phyloP scores from a whole-genome alignment of 1,140 invertebrate genomes.

The Choristoneura fumiferana region DNA sequence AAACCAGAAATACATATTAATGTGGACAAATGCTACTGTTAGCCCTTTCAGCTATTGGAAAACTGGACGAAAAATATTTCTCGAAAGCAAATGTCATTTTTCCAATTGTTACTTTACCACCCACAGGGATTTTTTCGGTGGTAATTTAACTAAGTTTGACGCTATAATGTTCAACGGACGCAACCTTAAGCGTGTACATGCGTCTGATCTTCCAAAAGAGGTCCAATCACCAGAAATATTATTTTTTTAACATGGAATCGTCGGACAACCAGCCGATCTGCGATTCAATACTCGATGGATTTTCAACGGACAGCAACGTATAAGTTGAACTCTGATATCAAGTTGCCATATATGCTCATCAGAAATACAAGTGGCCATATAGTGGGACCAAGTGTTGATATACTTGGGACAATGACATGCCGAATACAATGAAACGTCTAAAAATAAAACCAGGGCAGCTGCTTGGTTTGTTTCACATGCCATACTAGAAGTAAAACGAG shows the following conservation, averaged over 20 bases:
- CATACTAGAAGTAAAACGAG: conserved; percentile 74
- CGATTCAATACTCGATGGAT: conserved; percentile 52
- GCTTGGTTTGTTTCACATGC: conserved; percentile 86
- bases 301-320: conserved; percentile 84
- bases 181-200: conserved; percentile 39
- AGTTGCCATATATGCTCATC: conserved; percentile 76
- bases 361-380: conserved; percentile 49
- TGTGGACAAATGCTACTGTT: conserved; percentile 47
- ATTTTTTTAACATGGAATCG: conserved; percentile 62
- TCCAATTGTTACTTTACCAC: conserved; percentile 55
- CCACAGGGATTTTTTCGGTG: conserved; percentile 39
- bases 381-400: conserved; percentile 52
- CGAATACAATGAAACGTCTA: conserved; percentile 54
- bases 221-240: conserved; percentile 56
- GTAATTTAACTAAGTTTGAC: conserved; percentile 59
- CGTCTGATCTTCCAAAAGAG: conserved; percentile 24
- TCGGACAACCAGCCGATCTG: conserved; percentile 60
- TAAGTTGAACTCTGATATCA: conserved; percentile 81
- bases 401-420: conserved; percentile 55
- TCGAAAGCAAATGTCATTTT: conserved; percentile 42
- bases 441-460: conserved; percentile 72
- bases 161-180: conserved; percentile 52
- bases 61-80: conserved; percentile 41
- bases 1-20: conserved; percentile 62
- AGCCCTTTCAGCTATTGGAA: conserved; percentile 54